Base-by-base conservation (phyloP, 2,113 vertebrate species). In the Donacobius atricapilla region DNA sequence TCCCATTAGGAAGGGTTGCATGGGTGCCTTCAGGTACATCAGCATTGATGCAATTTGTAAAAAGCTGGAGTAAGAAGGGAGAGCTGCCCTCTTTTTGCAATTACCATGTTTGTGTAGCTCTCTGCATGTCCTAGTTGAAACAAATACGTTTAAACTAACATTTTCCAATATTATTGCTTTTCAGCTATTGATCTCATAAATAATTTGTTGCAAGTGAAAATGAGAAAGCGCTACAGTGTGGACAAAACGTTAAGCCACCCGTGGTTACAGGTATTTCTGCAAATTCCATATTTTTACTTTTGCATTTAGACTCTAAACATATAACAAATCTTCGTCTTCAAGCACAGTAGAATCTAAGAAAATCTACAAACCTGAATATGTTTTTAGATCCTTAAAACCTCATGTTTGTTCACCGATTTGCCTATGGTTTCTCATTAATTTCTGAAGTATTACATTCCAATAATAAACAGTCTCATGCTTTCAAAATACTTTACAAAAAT, bases 201-300 rank as follows among this genome's bases (percentile, higher is more conserved):
- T 98, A 99, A 99, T 98, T 98, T 99, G 94, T 98, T 99, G 96
- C 99, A 99, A 98, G 99, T 99, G 72, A 99, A 99, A 99, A 99
- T 99, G 99, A 99, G 99, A 97, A 99, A 99, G 95, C 98, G 99
- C 51, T 99, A 98, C 97, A 99, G 99, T 21, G 99, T 99, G 83
- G 99, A 99, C 97, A 99, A 99, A 97, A 99, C 99, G 0, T 98
- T 99, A 97, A 99, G 99, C 97, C 99, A 99, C 82, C 99, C 99
- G 1, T 99, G 99, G 99, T 97, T 99, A 91, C 99, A 99, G 99
- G 99, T 99, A 97, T 97, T 97, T 79, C 51, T 96, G 25, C 5
- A 39, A 85, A 83, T 90, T 68, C 31, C 19, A 4, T 91, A 22
- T 0, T 61, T 95, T 91, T 80, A 66, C 18, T n/a, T 81, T n/a